A percentile compares a stretch with the other conserved stretches of the same genome.
Evolutionary conservation across 2,888 invertebrate genomes (phyloP).

Genomic region (Anoplius nigerrimus): DNA sequence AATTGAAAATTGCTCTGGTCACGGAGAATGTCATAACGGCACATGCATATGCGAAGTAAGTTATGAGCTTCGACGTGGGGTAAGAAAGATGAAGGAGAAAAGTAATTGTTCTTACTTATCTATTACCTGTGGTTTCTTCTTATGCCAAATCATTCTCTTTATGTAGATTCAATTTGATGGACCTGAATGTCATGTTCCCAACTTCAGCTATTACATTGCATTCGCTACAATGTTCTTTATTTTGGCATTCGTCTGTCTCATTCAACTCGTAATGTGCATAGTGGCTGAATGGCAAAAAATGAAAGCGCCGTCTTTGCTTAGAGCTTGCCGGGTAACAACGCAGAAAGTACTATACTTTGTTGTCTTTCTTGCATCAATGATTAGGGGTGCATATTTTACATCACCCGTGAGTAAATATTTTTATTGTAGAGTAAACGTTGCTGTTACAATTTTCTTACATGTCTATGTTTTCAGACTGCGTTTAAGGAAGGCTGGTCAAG

Average conservation of each 20-base stretch:
- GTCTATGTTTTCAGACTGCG: conserved; percentile 79
- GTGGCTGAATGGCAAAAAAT: conserved; percentile 88
- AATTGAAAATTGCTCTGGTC: conserved; percentile 88
- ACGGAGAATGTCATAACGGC: conserved; percentile 93
- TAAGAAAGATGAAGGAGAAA: no score
- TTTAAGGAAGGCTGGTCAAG: conserved; percentile 91
- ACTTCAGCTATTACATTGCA: conserved; percentile 84
- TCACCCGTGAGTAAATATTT: conserved; percentile 83
- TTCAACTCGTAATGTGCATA: conserved; percentile 90
- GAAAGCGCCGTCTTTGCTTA: conserved; percentile 87
- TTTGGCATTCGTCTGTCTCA: conserved; percentile 88
- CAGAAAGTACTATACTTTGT: conserved; percentile 93
- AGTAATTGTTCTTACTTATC: no score
- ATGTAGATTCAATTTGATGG: conserved; percentile 84
- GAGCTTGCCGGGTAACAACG: conserved; percentile 91
- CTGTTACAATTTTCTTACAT: not conserved
- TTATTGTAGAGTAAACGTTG: not conserved
- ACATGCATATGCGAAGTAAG: conserved; percentile 93
- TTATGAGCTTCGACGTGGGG: no score
- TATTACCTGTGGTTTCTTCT: not conserved
- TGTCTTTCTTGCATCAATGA: conserved; percentile 88
- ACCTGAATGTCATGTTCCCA: conserved; percentile 88
- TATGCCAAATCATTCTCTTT: conserved; percentile 7
- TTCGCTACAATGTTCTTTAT: conserved; percentile 84
- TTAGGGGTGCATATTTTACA: conserved; percentile 92